A percentile compares a stretch with the other conserved stretches of the same genome.
Evolutionary conservation across 2,797 vertebrate genomes (phyloP).

Genomic region (Tadarida brasiliensis): DNA sequence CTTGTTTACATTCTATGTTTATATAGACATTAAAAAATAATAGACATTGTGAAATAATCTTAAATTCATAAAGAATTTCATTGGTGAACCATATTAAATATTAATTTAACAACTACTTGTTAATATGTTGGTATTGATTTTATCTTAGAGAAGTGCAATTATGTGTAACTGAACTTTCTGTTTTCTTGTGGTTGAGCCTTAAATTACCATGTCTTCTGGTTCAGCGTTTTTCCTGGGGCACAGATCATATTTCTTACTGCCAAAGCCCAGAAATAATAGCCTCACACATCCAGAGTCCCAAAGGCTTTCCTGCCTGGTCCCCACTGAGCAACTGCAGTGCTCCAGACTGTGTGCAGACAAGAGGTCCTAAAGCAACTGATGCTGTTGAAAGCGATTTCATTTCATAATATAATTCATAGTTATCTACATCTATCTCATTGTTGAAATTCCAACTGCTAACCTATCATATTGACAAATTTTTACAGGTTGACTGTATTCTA

Average conservation of each 20-base stretch:
- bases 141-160: conserved; percentile 63
- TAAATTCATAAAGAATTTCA: conserved; percentile 38
- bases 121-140: conserved; percentile 69
- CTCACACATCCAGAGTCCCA: conserved; percentile 78
- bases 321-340: neutral
- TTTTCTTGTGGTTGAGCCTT: conserved; percentile 76
- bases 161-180: conserved; percentile 65
- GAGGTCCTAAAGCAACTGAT: neutral
- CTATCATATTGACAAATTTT: neutral
- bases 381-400: neutral
- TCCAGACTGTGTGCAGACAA: neutral
- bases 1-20: neutral
- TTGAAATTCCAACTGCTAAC: neutral
- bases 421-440: neutral
- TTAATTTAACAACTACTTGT: conserved; percentile 74
- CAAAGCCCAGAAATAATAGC: conserved; percentile 79
- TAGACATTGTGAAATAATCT: conserved; percentile 40
- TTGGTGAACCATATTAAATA: conserved; percentile 72
- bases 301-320: conserved; percentile 69
- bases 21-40: neutral
- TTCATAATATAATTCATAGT: conserved; percentile 53
- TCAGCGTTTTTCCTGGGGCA: conserved; percentile 77
- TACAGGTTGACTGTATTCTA: conserved; percentile 7
- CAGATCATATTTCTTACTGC: conserved; percentile 81
- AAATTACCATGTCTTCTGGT: conserved; percentile 79